Conservation (phyloP, 2,113 vertebrate genomes). For the Shinisaurus crocodilurus region DNA sequence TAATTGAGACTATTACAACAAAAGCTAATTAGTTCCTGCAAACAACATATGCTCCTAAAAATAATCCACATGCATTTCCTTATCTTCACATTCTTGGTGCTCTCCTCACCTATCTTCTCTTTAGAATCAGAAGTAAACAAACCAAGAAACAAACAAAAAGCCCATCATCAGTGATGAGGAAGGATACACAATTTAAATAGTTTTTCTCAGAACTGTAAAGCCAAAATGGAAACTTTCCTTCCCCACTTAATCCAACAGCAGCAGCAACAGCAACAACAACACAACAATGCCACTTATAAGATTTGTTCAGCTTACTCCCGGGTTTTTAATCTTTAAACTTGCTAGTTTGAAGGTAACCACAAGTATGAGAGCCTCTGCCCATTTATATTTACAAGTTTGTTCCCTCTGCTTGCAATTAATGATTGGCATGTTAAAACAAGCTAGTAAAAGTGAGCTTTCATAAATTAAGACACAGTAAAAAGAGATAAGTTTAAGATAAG, state of each 20-base stretch:
- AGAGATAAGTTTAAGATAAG: slow-evolving; percentile 15
- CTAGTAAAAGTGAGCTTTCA: slow-evolving; percentile 39
- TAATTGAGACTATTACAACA: neutral
- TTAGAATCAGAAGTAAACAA: neutral
- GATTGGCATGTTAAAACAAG: slow-evolving; percentile 44
- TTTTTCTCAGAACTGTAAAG: rapidly evolving
- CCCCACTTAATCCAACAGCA: rapidly evolving
- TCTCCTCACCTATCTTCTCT: slow-evolving; percentile 31
- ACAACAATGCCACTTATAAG: neutral
- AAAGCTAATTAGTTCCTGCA: slow-evolving; percentile 17
- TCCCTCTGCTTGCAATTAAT: slow-evolving; percentile 49
- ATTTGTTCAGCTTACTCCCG: neutral
- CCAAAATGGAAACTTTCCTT: neutral
- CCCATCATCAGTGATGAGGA: neutral
- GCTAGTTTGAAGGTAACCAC: slow-evolving; percentile 18
- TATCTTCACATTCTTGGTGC: neutral
- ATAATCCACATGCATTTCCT: neutral
- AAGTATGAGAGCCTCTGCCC: neutral
- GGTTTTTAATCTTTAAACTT: slow-evolving; percentile 32
- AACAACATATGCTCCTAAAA: slow-evolving; percentile 11
- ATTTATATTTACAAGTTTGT: slow-evolving; percentile 29
- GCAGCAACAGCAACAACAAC: neutral
- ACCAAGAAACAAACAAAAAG: neutral
- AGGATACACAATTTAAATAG: neutral
- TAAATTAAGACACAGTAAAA: slow-evolving; percentile 23